These are phyloP conservation scores for Naso thynnoides DNA, from an alignment of 2,797 vertebrate genomes.

Conservation along the genomic window DNA sequence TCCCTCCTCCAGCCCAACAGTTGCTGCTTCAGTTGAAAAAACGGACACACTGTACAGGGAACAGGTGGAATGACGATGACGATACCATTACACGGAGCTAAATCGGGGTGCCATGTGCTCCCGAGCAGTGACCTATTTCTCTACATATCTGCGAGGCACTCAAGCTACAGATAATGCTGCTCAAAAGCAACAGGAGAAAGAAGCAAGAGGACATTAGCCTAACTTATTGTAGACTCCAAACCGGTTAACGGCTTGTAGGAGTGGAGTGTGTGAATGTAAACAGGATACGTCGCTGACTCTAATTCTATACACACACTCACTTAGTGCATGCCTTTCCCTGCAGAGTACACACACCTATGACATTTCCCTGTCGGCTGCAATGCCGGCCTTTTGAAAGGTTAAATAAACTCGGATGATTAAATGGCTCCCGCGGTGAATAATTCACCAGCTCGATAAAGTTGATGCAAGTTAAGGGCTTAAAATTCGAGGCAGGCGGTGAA, in stretches of 20 bases:
- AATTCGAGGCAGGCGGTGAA: conserved; percentile 1
- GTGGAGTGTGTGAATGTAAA: conserved; percentile 62
- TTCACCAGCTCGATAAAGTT: conserved; percentile 57
- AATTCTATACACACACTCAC: conserved; percentile 65
- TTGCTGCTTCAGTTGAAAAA: conserved; percentile 54
- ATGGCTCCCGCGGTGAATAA: conserved; percentile 64
- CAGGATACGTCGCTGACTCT: conserved; percentile 55
- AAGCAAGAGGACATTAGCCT: neutral
- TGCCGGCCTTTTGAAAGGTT: conserved; percentile 29
- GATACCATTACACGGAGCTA: neutral
- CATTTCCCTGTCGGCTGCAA: conserved; percentile 29
- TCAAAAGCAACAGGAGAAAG: conserved; percentile 16
- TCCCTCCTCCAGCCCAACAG: conserved; percentile 40
- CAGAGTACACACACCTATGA: conserved; percentile 70
- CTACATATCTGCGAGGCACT: neutral
- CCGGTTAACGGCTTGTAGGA: conserved; percentile 17
- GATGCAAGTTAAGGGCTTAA: conserved; percentile 4
- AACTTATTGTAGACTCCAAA: conserved; percentile 25
- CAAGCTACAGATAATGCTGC: conserved; percentile 15
- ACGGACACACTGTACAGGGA: conserved; percentile 31
- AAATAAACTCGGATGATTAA: conserved; percentile 64
- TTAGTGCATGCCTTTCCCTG: conserved; percentile 65
- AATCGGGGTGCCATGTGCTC: neutral
- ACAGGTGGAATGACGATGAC: conserved; percentile 58
- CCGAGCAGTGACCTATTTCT: conserved; percentile 8